phyloP scores from a whole-genome alignment of 2,113 vertebrate species.

The Ramphastos sulfuratus region DNA sequence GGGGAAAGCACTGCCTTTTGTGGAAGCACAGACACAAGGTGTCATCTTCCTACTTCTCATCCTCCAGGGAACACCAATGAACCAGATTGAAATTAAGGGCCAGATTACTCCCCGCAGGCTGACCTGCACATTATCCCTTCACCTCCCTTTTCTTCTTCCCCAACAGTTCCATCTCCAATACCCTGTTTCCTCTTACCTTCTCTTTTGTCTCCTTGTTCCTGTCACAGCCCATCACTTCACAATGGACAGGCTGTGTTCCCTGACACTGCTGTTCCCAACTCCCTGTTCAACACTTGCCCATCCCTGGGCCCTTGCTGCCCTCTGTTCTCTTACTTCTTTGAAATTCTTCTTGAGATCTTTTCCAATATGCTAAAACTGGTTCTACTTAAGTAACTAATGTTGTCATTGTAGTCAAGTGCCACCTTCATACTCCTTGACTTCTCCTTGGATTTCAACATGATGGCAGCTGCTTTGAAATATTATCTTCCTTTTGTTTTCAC shows the following conservation, averaged over 20 bases:
- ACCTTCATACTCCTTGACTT: not conserved
- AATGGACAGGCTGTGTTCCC: fast-evolving
- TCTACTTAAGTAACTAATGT: not conserved
- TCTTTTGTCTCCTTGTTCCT: not conserved
- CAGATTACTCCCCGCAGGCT: not conserved
- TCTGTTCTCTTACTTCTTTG: not conserved
- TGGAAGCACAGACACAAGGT: not conserved
- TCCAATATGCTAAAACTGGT: not conserved
- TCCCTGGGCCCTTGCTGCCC: not conserved
- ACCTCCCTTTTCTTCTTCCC: not conserved
- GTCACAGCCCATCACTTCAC: not conserved
- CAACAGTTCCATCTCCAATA: not conserved
- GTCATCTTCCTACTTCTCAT: not conserved
- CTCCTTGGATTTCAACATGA: not conserved
- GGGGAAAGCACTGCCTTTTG: not conserved
- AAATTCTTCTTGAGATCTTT: not conserved
- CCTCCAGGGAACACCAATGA: not conserved
- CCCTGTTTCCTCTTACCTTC: not conserved
- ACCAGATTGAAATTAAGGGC: not conserved
- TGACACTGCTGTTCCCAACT: not conserved
- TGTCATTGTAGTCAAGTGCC: not conserved
- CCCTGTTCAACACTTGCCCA: not conserved
- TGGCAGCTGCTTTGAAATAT: not conserved
- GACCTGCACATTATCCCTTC: not conserved
- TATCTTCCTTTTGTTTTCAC: not conserved